Evolutionary conservation across 2,888 invertebrate species (phyloP), one percentile per base, ranked within the genome.

Genomic region (Eudasyphora cyanicolor): DNA sequence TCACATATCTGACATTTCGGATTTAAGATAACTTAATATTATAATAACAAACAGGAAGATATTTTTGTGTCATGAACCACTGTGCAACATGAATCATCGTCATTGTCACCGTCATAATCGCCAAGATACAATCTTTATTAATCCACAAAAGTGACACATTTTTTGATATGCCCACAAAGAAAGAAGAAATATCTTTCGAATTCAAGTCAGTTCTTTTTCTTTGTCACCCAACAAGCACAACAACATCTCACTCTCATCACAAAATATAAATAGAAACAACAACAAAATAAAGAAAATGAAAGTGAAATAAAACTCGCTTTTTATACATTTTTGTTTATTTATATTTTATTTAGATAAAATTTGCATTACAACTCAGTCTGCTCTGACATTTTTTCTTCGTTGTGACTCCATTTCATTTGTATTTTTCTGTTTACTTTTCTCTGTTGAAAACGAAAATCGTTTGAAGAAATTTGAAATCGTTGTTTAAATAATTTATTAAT

Each of bases 271-370:
- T 8, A 27, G 79, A 82, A 82, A 82, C 76, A 79, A 82, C 76
- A 82, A 79, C 76, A 27, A 79, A 82, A 69, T 21, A 69, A 76
- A 32, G 35, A 82, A 82, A 82, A 82, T 79, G 82, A 82, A 79
- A 82, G 82, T 79, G 35, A 79, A 82, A 69, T 21, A 69, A 76
- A 32, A 49, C 29, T 57, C 70, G 49, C 29, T 64, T 62, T n/a
- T n/a, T n/a, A n/a, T n/a, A n/a, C n/a, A n/a, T n/a, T n/a, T n/a
- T 76, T 45, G 27, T 71, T n/a, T n/a, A 14, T 67, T 64, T 67
- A 29, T n/a, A n/a, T n/a, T 74, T 74, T 60, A 78, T 38, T 17
- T n/a, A 35, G 17, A 71, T 21, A 3, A 82, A 77, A 77, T 82
- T 82, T 77, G 69, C 77, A 73, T 82, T 82, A 62, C 51, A 78